Evolutionary conservation across 2,113 vertebrate species (phyloP), one percentile per base, ranked within the genome.

Genomic region (Anguilla japonica): DNA sequence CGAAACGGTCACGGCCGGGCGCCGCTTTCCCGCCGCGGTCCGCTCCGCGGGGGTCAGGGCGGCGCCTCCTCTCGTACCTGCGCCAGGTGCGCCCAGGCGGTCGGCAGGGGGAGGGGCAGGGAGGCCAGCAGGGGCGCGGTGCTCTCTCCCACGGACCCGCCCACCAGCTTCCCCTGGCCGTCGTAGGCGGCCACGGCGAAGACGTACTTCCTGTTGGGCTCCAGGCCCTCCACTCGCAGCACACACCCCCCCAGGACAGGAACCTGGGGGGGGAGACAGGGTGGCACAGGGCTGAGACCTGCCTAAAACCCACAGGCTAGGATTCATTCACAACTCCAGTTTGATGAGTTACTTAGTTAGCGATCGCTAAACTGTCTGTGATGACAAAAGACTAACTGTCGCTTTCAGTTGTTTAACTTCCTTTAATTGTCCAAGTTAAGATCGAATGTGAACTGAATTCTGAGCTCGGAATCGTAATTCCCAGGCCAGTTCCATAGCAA

Each of bases 101-200:
- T 94, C 57, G 96, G 92, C 83, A 97, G 87, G 39, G 97, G 96
- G 86, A 98, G 93, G 34, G 97, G 96, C 53, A 96, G 92, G 16
- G 96, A 97, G 83, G 97, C 93, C 85, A 99, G 93, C 53, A 99
- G 90, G 41, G 98, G 97, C 39, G 95, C 95, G 3, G 97, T 97
- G 22, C 94, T 95, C 87, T 95, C 94, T 29, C 98, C 98, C 82
- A 97, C 88, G 1, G 90, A 85, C 79, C 94, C 93, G 14, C 98
- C 97, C 22, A 99, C 88, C 63, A 99, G 94, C 81, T 94, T 96
- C 29, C 97, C 97, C 87, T 95, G 89, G 87, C 92, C 92, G 90
- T 96, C 94, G 91, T 97, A 99, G 0, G 97, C 97, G 89, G 97
- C 98, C 0, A 98, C 88, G 7, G 98, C 98, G 96, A 99, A 99